Percentiles rank a stretch among this genome's conserved stretches.
phyloP scores from a whole-genome alignment of 2,888 invertebrate species.

The Hydrotaea cyrtoneurina region DNA sequence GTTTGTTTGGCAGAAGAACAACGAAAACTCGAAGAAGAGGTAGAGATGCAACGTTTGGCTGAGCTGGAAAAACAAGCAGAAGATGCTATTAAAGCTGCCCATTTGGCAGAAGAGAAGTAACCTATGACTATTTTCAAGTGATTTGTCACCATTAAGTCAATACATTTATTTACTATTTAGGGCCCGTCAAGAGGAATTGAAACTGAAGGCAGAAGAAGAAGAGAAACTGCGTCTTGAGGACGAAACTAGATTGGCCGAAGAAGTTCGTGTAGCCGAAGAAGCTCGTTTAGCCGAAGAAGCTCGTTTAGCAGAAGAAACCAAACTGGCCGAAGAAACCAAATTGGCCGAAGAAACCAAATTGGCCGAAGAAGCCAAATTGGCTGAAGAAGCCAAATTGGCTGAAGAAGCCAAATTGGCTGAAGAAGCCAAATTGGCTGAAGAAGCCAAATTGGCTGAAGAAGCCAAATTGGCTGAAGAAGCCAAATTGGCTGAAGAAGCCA shows the following conservation, averaged over 20 bases:
- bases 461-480: slow-evolving; percentile 74
- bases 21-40: slow-evolving; percentile 44
- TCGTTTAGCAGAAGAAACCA: slow-evolving; percentile 71
- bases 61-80: slow-evolving; percentile 81
- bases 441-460: slow-evolving; percentile 81
- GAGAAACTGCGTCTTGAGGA: slow-evolving; percentile 81
- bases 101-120: slow-evolving; percentile 80
- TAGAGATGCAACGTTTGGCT: slow-evolving; percentile 73
- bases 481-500: slow-evolving; percentile 56
- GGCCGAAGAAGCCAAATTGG: slow-evolving; percentile 79
- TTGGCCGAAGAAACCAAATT: slow-evolving; percentile 81
- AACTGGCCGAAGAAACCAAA: slow-evolving; percentile 53
- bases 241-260: slow-evolving; percentile 56
- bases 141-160: slow-evolving; percentile 49
- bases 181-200: slow-evolving; percentile 73
- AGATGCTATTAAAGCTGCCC: slow-evolving; percentile 79
- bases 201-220: slow-evolving; percentile 79
- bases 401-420: slow-evolving; percentile 80
- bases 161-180: slow-evolving; percentile 24
- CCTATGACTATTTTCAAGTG: slow-evolving; percentile 10
- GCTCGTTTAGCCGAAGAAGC: slow-evolving; percentile 81
- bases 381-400: slow-evolving; percentile 80
- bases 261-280: slow-evolving; percentile 74
- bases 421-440: slow-evolving; percentile 81
- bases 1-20: slow-evolving; percentile 80